Evolutionary conservation across 2,113 vertebrate genomes (phyloP), one percentile per base, ranked within the genome.

Genomic region (Hippoglossus stenolepis): DNA sequence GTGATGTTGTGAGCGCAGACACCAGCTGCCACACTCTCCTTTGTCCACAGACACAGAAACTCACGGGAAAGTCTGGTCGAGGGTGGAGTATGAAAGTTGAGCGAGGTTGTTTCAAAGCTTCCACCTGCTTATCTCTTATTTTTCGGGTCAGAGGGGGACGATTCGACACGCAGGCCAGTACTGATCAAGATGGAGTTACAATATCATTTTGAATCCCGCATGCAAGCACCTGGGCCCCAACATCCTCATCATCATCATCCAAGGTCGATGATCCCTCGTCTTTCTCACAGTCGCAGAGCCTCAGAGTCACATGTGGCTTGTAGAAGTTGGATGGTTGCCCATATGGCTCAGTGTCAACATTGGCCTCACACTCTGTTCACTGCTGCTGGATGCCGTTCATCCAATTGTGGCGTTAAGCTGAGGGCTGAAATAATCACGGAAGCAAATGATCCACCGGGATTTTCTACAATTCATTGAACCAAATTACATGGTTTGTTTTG

Each of bases 321-420:
- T 83, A 72, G 80, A 87, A 61, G 65, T 79, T 83, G 84, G 84
- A 79, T 14, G 31, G 20, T n/a, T 2, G 79, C 87, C 87, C 76
- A 74, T 21, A 20, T 81, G 77, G 85, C 82, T 35, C 2, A 6
- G 53, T 63, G 73, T 76, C 84, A 82, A 65, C 53, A 26, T 14
- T 40, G 49, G 65, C 60, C 66, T 60, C 40, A 66, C 47, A 77
- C 43, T 20, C 23, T 59, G 56, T 53, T n/a, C 26, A 24, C 60
- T 12, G 51, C 68, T 51, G 14, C 47, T 54, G 65, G 62, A 61
- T 35, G 13, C 35, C 10, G 51, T 45, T 77, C 66, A 84, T 76
- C 80, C 57, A 74, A 70, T 70, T 69, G 63, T 28, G 71, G 54
- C 31, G 8, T 70, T 73, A 59, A 76, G 78, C 68, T 77, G 20